Percentiles rank a stretch among this genome's conserved stretches.
phyloP scores from a whole-genome alignment of 2,113 vertebrate species.

The Electrona antarctica region DNA sequence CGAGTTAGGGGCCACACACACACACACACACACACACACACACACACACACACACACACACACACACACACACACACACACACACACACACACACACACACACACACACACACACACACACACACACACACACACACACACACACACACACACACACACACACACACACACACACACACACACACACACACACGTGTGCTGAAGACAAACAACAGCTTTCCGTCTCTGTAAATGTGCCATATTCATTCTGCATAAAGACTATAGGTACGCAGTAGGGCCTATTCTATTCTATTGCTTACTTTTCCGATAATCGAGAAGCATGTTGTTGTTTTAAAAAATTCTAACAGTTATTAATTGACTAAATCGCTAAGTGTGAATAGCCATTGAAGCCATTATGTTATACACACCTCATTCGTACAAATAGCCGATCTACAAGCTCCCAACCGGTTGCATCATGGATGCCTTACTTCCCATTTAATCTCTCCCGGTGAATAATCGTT shows the following conservation, averaged over 20 bases:
- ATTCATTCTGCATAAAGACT: constrained; percentile 45
- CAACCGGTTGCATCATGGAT: not conserved
- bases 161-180: not conserved
- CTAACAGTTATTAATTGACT: no score
- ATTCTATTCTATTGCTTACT: not conserved
- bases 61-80: constrained; percentile 33
- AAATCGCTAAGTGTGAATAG: no score
- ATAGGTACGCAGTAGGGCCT: not conserved
- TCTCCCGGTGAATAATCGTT: no score
- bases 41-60: constrained; percentile 35
- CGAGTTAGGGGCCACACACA: constrained; percentile 74
- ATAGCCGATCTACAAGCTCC: no score
- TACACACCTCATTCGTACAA: no score
- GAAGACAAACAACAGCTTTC: constrained; percentile 49
- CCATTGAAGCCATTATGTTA: no score
- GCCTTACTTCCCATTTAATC: not conserved
- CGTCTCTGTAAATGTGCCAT: constrained; percentile 57
- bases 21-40: not conserved
- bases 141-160: constrained; percentile 50
- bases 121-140: constrained; percentile 6
- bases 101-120: constrained; percentile 47
- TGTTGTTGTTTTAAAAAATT: no score
- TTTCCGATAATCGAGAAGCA: no score
- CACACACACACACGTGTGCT: constrained; percentile 1
- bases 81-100: constrained; percentile 7